phyloP scores from a whole-genome alignment of 1,140 invertebrate species.

The Zaprionus africanus region DNA sequence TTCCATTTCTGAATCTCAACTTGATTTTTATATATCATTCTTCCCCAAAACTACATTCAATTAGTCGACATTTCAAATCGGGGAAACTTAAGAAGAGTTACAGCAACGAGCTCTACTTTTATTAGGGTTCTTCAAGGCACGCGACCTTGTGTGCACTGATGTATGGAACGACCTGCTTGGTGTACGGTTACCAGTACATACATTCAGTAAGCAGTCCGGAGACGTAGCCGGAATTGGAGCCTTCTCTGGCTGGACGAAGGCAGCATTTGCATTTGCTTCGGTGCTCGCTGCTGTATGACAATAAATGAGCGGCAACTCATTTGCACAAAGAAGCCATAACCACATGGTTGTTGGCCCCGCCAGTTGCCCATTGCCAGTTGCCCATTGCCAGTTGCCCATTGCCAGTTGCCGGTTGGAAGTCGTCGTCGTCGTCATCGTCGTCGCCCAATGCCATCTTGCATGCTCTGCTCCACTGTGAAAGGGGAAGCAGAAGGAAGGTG shows the following conservation, averaged over 20 bases:
- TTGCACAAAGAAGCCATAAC: conserved; percentile 81
- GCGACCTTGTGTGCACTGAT: conserved; percentile 16
- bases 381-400: conserved; percentile 35
- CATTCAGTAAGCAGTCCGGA: neutral
- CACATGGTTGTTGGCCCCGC: conserved; percentile 46
- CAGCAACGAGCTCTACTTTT: neutral
- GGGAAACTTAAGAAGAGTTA: neutral
- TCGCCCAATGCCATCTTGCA: conserved; percentile 42
- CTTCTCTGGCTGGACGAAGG: conserved; percentile 44
- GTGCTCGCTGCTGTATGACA: conserved; percentile 53
- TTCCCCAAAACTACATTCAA: neutral
- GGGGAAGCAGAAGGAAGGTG: neutral
- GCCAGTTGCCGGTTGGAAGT: conserved; percentile 6
- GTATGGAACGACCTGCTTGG: conserved; percentile 11
- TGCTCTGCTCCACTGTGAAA: neutral
- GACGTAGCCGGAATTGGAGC: neutral
- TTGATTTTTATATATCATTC: neutral
- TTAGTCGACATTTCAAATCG: neutral
- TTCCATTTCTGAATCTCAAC: too few relatives aligned
- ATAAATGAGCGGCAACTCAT: conserved; percentile 77
- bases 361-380: neutral
- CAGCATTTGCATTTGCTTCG: conserved; percentile 71
- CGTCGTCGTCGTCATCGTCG: too few relatives aligned
- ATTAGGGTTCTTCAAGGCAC: neutral
- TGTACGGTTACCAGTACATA: conserved; percentile 7